A percentile compares a stretch with the other conserved stretches of the same genome.
Conservation (phyloP, 2,113 vertebrate species). For the Mesitornis unicolor region DNA sequence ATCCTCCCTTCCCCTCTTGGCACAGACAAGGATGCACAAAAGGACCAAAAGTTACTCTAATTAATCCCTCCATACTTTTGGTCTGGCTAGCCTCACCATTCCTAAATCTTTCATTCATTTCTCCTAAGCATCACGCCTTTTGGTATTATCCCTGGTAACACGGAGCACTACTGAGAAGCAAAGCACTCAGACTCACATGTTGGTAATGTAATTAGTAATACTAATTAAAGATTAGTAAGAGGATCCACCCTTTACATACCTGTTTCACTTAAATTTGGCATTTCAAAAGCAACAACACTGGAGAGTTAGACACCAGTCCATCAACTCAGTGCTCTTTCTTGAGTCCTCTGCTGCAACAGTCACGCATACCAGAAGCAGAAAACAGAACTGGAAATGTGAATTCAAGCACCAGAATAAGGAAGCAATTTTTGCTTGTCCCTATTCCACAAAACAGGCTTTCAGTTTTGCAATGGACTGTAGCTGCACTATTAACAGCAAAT, state of each 20-base stretch:
- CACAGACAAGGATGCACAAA: not conserved
- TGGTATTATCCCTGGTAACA: not conserved
- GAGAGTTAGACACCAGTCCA: not conserved
- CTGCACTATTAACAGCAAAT: conserved; percentile 49
- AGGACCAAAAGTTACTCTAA: not conserved
- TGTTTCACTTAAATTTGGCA: conserved; percentile 9
- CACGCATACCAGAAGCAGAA: conserved; percentile 7
- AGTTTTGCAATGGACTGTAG: conserved; percentile 49
- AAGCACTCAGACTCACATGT: not conserved
- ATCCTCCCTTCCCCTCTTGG: not conserved
- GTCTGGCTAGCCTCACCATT: not conserved
- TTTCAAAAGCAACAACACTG: not conserved
- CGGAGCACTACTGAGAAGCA: not conserved
- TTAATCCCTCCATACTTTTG: not conserved
- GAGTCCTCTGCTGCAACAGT: not conserved
- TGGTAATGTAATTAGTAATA: not conserved
- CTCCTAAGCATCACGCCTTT: not conserved
- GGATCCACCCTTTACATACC: conserved; percentile 2
- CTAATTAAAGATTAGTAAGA: conserved; percentile 21
- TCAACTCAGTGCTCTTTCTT: not conserved
- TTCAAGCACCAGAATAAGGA: conserved; percentile 61
- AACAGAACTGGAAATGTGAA: conserved; percentile 57
- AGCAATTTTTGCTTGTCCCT: conserved; percentile 42
- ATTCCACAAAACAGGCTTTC: conserved; percentile 63
- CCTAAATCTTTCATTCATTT: not conserved